A percentile compares a stretch with the other conserved stretches of the same genome.
Conservation (phyloP, 2,113 vertebrate genomes). For the Sinocyclocheilus maitianheensis region DNA sequence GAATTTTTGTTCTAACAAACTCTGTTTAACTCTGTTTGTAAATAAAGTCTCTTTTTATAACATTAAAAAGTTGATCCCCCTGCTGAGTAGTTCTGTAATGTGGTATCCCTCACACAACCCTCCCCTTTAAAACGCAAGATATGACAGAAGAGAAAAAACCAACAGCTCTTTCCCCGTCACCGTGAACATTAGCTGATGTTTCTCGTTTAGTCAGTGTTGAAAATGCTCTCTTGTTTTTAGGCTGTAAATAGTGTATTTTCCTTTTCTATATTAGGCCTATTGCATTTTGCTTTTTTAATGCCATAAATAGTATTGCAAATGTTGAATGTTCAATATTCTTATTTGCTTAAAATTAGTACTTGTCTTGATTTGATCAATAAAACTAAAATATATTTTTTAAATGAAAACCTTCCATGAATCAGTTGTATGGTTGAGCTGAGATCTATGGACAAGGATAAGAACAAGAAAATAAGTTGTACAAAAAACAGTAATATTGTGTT, state of each 20-base stretch:
- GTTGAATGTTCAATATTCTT: neutral
- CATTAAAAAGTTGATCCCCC: conserved; percentile 32
- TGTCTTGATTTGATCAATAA: neutral
- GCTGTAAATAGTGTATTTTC: neutral
- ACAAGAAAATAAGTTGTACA: too few species aligned
- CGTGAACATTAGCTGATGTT: conserved; percentile 15
- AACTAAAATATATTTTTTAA: neutral
- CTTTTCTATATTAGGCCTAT: neutral
- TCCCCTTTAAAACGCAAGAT: conserved; percentile 9
- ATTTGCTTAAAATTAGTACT: neutral
- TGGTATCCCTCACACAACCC: conserved; percentile 35
- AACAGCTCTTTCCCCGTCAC: neutral
- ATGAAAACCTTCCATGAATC: neutral
- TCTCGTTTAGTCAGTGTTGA: conserved; percentile 26
- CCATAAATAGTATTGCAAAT: neutral
- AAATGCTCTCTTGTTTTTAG: conserved; percentile 27
- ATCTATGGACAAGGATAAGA: neutral
- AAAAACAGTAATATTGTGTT: too few species aligned
- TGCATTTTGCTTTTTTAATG: neutral
- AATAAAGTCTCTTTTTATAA: neutral
- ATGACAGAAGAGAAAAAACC: neutral
- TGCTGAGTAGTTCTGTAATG: conserved; percentile 51
- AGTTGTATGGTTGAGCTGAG: neutral
- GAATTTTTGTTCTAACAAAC: neutral
- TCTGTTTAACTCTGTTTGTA: neutral